phyloP scores from a whole-genome alignment of 2,797 vertebrate species.

The Rallus crepitans region DNA sequence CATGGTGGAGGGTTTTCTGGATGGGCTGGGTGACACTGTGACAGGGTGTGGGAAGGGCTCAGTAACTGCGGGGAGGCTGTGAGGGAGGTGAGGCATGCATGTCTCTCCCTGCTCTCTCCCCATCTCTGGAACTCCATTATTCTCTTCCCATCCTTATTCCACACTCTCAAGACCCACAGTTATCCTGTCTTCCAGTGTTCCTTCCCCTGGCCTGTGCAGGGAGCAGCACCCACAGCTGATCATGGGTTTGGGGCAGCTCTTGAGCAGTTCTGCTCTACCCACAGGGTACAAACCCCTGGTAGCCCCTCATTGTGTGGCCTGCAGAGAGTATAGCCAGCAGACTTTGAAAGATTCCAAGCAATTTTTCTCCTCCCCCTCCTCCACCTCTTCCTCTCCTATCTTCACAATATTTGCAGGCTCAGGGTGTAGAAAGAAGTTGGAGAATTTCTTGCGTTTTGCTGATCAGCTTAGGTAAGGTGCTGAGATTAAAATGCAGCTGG shows the following conservation, averaged over 20 bases:
- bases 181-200: neutral
- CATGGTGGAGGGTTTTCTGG: neutral
- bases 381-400: neutral
- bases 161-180: neutral
- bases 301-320: fast-evolving
- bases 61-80: neutral
- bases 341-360: neutral
- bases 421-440: neutral
- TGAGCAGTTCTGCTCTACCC: neutral
- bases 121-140: neutral
- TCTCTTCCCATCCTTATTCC: neutral
- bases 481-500: neutral
- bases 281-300: too few relatives aligned
- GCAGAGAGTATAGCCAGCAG: neutral
- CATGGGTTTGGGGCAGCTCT: neutral
- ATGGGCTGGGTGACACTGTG: fast-evolving
- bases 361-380: neutral
- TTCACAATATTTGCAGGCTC: neutral
- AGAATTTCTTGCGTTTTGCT: neutral
- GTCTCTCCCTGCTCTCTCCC: neutral
- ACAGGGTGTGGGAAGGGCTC: neutral
- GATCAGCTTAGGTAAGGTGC: neutral
- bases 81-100: neutral
- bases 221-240: neutral
- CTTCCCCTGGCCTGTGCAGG: fast-evolving